A percentile compares a stretch with the other conserved stretches of the same genome.
phyloP scores from a whole-genome alignment of 2,797 vertebrate genomes.

The Myripristis jacobus region DNA sequence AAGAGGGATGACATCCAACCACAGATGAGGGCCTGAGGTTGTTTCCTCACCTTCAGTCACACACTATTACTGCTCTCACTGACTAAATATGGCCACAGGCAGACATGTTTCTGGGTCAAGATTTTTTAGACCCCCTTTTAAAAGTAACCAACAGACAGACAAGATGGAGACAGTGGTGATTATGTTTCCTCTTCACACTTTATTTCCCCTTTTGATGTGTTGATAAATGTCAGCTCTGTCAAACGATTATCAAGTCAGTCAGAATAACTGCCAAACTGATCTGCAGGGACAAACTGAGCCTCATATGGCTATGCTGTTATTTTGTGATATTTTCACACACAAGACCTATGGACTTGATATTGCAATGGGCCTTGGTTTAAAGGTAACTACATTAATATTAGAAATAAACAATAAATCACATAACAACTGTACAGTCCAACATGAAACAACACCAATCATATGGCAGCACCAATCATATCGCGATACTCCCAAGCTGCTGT shows the following conservation, averaged over 20 bases:
- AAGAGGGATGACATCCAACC: constrained; percentile 78
- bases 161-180: constrained; percentile 54
- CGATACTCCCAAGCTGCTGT: neutral
- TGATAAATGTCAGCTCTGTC: constrained; percentile 74
- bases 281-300: constrained; percentile 48
- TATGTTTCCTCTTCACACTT: constrained; percentile 66
- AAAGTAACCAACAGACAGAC: constrained; percentile 57
- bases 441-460: constrained; percentile 27
- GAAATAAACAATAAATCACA: neutral
- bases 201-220: constrained; percentile 66
- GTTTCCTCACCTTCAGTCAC: constrained; percentile 83
- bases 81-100: constrained; percentile 76
- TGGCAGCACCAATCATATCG: neutral
- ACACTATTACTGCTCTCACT: constrained; percentile 81
- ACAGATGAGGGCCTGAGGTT: constrained; percentile 69
- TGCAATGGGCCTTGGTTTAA: neutral
- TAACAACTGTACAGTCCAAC: neutral
- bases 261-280: constrained; percentile 49
- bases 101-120: constrained; percentile 72
- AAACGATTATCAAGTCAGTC: constrained; percentile 64
- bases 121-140: constrained; percentile 48
- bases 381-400: neutral
- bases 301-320: constrained; percentile 23
- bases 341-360: constrained; percentile 36
- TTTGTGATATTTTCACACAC: constrained; percentile 44